Base-by-base conservation (phyloP, 2,797 vertebrate species). In the Alosa sapidissima region DNA sequence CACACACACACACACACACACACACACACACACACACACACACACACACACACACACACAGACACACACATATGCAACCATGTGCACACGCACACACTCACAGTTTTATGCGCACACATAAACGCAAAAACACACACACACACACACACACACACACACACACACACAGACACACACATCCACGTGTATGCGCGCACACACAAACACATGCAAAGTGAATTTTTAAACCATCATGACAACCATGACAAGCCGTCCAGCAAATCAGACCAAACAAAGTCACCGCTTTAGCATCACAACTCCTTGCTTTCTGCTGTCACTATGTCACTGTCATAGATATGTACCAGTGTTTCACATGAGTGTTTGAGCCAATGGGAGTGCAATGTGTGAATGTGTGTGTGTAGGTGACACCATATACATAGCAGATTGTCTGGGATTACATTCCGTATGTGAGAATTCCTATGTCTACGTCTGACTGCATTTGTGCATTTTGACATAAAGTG, bases 381-480 rank as follows among this genome's bases (percentile, higher is more conserved):
- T 48, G 84, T 81, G 49, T 47, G 75, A 58, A 55, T 78, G 84
- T 58, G 49, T 58, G 48, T 9, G 62, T 60, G 72, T 28, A 55
- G 82, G 81, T 85, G 83, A 78, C 72, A 78, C 11, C 5, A 21
- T 82, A 78, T 58, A 58, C 52, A 55, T 55, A 82, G 54, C 47
- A 52, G 2, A n/a, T 85, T 78, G 60, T 84, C 81, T 84, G 54
- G 45, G 55, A 78, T 21, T 78, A 21, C 41, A 78, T 78, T 47
- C 72, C 0, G 36, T 21, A 47, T 78, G 41, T 78, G 72, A 78
- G 41, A 78, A n/a, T 16, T 45, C 72, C 36, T 21, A 19, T 78
- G 41, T 55, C 84, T 13, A 58, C n/a, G 49, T 85, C 41, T 47
- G n/a, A 28, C 14, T 16, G 36, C 41, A 36, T 78, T 21, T 52